Evolutionary conservation across 2,888 invertebrate genomes (phyloP).

Genomic region (Tolmerus cingulatus): DNA sequence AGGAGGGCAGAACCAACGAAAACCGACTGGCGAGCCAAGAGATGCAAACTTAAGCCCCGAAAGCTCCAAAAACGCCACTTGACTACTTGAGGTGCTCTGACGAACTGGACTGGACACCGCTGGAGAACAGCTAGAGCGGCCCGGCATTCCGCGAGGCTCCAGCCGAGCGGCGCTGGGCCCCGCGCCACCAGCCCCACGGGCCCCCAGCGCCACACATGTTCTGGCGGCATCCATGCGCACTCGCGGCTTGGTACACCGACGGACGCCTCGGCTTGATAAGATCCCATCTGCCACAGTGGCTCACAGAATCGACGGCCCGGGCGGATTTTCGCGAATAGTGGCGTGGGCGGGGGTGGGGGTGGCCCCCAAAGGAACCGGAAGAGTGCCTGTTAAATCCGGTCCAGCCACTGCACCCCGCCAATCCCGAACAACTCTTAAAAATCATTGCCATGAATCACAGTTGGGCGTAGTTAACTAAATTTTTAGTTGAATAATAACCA

Average conservation of each 20-base stretch:
- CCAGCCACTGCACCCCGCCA: too few species aligned
- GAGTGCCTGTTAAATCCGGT: too few species aligned
- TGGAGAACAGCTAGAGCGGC: neutral
- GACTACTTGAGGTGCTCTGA: conserved; percentile 32
- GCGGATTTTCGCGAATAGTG: neutral
- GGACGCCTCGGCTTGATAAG: neutral
- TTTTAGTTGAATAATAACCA: too few species aligned
- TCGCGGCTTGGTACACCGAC: neutral
- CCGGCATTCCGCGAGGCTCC: neutral
- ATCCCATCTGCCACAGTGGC: conserved; percentile 6
- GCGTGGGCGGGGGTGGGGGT: too few species aligned
- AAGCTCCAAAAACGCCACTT: conserved; percentile 24
- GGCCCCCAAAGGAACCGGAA: too few species aligned
- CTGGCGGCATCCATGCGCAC: neutral
- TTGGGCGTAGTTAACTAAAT: too few species aligned
- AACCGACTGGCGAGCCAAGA: neutral
- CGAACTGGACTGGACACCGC: conserved; percentile 28
- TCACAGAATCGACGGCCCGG: neutral
- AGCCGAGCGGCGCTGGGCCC: neutral
- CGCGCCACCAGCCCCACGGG: neutral
- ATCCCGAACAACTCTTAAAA: too few species aligned
- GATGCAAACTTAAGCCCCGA: neutral
- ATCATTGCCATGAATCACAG: too few species aligned
- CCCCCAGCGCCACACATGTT: neutral
- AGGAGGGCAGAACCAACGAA: neutral